These are phyloP conservation scores for Dolomedes plantarius DNA, from an alignment of 2,888 invertebrate genomes.

Conservation along the genomic window DNA sequence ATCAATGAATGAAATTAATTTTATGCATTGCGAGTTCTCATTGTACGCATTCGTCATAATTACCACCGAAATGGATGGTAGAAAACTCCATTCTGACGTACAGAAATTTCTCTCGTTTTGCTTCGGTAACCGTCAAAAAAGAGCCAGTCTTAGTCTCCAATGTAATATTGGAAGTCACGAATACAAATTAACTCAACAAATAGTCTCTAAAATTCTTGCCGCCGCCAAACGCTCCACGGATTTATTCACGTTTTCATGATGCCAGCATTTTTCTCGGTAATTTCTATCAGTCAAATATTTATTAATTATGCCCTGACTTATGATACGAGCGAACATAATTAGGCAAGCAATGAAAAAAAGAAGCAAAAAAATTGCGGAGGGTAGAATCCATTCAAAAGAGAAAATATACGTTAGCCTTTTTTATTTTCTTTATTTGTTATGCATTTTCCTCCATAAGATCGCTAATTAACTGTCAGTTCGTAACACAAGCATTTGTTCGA, in stretches of 20 bases:
- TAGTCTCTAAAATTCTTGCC: neutral
- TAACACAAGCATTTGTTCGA: conserved; percentile 37
- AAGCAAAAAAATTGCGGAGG: neutral
- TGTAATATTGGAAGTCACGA: too few species aligned
- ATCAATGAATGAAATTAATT: neutral
- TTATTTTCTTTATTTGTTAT: conserved; percentile 45
- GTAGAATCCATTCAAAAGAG: neutral
- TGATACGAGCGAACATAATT: conserved; percentile 43
- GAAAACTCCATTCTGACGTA: too few species aligned
- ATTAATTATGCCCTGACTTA: conserved; percentile 52
- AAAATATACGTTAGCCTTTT: conserved; percentile 16
- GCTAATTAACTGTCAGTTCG: conserved; percentile 62
- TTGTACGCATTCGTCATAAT: neutral
- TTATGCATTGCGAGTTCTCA: too few species aligned
- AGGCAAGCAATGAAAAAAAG: conserved; percentile 5
- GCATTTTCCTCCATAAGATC: conserved; percentile 26
- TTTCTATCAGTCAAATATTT: conserved; percentile 58
- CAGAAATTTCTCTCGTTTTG: too few species aligned
- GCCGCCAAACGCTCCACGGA: neutral
- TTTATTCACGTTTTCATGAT: conserved; percentile 32
- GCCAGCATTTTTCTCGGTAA: conserved; percentile 4
- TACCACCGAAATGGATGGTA: neutral
- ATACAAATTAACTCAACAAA: conserved; percentile 38
- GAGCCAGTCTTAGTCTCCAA: too few species aligned
- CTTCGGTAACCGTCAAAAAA: too few species aligned